Conservation (phyloP, 2,797 vertebrate species). For the Thaleichthys pacificus region DNA sequence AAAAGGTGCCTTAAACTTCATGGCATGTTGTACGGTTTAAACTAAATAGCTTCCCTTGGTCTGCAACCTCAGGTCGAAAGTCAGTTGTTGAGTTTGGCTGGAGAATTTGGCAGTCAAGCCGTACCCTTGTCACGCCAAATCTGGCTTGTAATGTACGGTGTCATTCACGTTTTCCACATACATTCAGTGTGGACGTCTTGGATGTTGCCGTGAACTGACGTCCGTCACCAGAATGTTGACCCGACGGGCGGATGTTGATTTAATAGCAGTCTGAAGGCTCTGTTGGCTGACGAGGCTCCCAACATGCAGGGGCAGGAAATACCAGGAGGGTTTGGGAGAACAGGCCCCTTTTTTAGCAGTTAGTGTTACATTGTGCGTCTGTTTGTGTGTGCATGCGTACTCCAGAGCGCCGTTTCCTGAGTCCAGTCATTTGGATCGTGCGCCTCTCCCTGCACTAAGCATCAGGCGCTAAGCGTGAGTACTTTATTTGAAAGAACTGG, state of each 20-base stretch:
- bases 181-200: constrained; percentile 34
- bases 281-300: constrained; percentile 50
- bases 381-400: constrained; percentile 15
- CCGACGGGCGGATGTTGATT: constrained; percentile 43
- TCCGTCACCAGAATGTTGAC: constrained; percentile 25
- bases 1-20: neutral
- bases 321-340: constrained; percentile 56
- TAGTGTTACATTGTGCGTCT: neutral
- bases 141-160: constrained; percentile 31
- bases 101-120: constrained; percentile 23
- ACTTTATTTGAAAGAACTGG: neutral
- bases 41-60: neutral
- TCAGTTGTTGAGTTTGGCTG: constrained; percentile 63
- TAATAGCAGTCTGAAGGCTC: constrained; percentile 41
- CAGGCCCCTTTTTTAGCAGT: constrained; percentile 42
- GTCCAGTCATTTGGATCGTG: constrained; percentile 33
- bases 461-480: constrained; percentile 9
- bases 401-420: constrained; percentile 14
- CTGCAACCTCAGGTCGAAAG: constrained; percentile 37
- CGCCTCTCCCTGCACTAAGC: constrained; percentile 32
- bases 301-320: constrained; percentile 71
- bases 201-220: constrained; percentile 32
- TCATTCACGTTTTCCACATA: constrained; percentile 20
- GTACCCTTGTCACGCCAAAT: neutral
- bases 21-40: neutral